phyloP scores from a whole-genome alignment of 2,113 vertebrate genomes.

The Lasiurus cinereus region DNA sequence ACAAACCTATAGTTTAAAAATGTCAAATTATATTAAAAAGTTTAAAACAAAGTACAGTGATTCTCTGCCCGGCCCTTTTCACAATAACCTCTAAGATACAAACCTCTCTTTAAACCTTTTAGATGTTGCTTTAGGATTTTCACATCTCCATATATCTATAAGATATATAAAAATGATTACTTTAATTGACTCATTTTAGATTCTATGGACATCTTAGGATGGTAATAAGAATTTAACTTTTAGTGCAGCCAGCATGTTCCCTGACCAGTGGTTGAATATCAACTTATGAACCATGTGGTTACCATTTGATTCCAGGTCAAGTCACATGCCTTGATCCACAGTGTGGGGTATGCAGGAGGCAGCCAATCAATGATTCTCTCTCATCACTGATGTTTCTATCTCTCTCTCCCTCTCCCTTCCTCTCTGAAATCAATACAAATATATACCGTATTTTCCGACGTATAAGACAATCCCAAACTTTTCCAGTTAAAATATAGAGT shows the following conservation, averaged over 20 bases:
- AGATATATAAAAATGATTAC: background rate
- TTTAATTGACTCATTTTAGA: background rate
- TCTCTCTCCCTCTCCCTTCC: no score
- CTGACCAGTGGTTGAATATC: no score
- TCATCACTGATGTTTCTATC: no score
- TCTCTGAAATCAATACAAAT: no score
- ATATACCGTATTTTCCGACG: no score
- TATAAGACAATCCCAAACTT: no score
- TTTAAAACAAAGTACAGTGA: background rate
- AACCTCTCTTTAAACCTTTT: background rate
- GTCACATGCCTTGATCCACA: no score
- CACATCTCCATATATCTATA: background rate
- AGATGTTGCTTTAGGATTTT: background rate
- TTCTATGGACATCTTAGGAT: background rate
- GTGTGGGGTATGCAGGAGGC: no score
- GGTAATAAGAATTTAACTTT: background rate
- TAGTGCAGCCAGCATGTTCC: background rate
- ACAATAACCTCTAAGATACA: background rate
- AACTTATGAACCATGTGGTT: no score
- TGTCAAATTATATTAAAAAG: background rate
- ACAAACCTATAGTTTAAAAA: background rate
- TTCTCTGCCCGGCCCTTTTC: background rate
- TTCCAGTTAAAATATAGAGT: no score
- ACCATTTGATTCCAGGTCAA: no score
- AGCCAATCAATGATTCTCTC: no score